A percentile compares a stretch with the other conserved stretches of the same genome.
These are phyloP conservation scores for Oscheius onirici DNA, from an alignment of 2,888 invertebrate species.

Conservation along the genomic window DNA sequence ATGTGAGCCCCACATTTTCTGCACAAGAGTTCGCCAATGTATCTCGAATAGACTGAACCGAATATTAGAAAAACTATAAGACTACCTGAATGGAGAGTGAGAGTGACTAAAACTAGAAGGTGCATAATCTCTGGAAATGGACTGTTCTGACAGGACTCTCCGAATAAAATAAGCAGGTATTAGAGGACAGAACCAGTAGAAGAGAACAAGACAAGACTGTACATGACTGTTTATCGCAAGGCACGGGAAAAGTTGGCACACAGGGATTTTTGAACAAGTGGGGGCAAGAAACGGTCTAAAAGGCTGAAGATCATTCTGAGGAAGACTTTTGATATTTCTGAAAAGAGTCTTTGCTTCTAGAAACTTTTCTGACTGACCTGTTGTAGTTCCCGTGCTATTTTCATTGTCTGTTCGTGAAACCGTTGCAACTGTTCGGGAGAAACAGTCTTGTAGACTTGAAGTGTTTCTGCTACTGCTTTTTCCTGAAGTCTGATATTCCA, in stretches of 20 bases:
- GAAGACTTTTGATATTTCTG: neutral
- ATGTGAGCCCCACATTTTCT: slow-evolving; percentile 45
- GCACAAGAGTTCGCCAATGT: slow-evolving; percentile 49
- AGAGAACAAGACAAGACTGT: too few species aligned
- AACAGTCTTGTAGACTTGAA: neutral
- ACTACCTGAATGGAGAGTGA: neutral
- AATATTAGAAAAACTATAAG: neutral
- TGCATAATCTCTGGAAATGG: neutral
- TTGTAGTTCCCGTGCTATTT: neutral
- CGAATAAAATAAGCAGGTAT: too few species aligned
- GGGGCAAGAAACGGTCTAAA: neutral
- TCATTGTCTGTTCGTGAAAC: neutral
- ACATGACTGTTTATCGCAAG: too few species aligned
- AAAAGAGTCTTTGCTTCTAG: neutral
- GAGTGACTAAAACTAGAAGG: neutral
- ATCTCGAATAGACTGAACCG: slow-evolving; percentile 22
- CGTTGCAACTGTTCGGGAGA: neutral
- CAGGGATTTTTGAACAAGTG: too few species aligned
- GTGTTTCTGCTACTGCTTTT: neutral
- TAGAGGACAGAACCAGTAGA: too few species aligned
- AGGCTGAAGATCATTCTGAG: neutral
- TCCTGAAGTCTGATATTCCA: neutral
- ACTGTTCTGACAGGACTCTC: too few species aligned
- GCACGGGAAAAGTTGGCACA: too few species aligned
- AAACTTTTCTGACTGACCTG: neutral